These are phyloP conservation scores for Oegoconia quadripuncta DNA, from an alignment of 2,888 invertebrate genomes.

Conservation along the genomic window DNA sequence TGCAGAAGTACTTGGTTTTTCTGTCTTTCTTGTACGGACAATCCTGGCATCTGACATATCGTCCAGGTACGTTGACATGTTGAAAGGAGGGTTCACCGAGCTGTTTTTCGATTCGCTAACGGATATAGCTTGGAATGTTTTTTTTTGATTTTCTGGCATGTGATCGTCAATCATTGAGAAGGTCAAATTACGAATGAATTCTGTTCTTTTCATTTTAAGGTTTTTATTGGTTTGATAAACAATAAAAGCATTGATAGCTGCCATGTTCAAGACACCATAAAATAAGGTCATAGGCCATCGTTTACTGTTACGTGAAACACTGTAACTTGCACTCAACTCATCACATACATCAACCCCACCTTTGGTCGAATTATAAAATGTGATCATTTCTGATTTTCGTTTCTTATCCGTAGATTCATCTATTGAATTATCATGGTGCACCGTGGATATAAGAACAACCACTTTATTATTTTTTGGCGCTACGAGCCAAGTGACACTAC, in stretches of 20 bases:
- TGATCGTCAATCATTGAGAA: constrained; percentile 7
- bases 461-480: constrained; percentile 31
- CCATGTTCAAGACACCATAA: constrained; percentile 23
- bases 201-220: constrained; percentile 6
- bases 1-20: constrained; percentile 13
- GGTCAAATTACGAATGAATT: constrained; percentile 12
- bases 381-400: constrained; percentile 29
- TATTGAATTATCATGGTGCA: constrained; percentile 30
- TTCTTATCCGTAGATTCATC: constrained; percentile 25
- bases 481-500: constrained; percentile 29
- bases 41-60: constrained; percentile 10
- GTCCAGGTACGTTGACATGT: constrained; percentile 8
- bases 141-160: constrained; percentile 9
- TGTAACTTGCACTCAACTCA: constrained; percentile 23
- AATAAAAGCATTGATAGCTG: constrained; percentile 20
- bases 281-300: constrained; percentile 26
- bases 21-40: constrained; percentile 14
- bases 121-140: constrained; percentile 12
- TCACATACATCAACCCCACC: constrained; percentile 28
- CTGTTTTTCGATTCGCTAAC: constrained; percentile 6
- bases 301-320: constrained; percentile 23
- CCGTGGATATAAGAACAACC: constrained; percentile 29
- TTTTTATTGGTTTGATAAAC: constrained; percentile 19
- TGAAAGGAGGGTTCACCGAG: constrained; percentile 8
- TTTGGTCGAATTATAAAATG: constrained; percentile 32